Conservation (phyloP, 2,888 invertebrate genomes). For the Pachliopta kotzebuea region DNA sequence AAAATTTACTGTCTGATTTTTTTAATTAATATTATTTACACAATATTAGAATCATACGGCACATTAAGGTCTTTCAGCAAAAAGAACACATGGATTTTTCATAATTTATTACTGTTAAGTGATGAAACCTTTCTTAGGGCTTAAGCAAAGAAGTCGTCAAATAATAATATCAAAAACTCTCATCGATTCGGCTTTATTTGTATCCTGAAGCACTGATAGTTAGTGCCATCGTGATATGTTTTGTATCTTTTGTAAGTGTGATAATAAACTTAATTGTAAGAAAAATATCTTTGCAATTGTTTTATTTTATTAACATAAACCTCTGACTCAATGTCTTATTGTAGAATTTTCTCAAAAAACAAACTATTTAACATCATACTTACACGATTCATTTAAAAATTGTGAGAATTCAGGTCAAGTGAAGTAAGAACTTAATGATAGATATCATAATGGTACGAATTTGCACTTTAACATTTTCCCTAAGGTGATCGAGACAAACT, state of each 20-base stretch:
- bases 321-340: neutral
- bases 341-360: neutral
- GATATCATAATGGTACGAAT: too few relatives aligned
- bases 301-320: constrained; percentile 35
- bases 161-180: constrained; percentile 39
- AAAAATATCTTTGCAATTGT: constrained; percentile 43
- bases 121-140: constrained; percentile 36
- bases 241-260: constrained; percentile 79
- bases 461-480: too few relatives aligned
- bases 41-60: constrained; percentile 8
- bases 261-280: constrained; percentile 75
- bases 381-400: neutral
- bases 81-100: constrained; percentile 35
- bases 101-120: constrained; percentile 45
- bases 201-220: constrained; percentile 74
- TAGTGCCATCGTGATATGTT: constrained; percentile 80
- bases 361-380: neutral
- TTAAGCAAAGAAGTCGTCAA: constrained; percentile 33
- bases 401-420: constrained; percentile 17
- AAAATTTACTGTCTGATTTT: neutral
- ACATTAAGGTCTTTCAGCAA: constrained; percentile 15
- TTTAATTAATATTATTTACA: constrained; percentile 1
- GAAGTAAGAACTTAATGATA: neutral
- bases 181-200: constrained; percentile 48
- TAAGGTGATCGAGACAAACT: too few relatives aligned